Base-by-base conservation (phyloP, 2,888 invertebrate genomes). In the Drosophila sordidapex region DNA sequence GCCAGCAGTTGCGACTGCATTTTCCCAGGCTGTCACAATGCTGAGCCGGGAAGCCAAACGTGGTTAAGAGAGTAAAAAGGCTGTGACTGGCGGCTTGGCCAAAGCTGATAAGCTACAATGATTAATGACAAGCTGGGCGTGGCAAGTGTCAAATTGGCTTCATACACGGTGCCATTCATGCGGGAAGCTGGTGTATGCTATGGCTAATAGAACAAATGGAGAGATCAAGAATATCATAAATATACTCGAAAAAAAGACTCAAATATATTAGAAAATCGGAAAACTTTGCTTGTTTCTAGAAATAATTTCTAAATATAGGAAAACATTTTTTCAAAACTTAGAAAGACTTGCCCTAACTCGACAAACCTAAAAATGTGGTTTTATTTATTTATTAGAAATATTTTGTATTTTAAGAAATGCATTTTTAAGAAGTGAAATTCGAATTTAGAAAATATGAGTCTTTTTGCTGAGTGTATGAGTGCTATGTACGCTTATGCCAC, bases 111-210 rank as follows among this genome's bases (percentile, higher is more conserved):
- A 31, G 59, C 52, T 54, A 83, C 75, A 82, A 85, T 83, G 82
- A 85, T 76, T 81, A 87, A 81, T 85, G 87, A 87, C 87, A 87
- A 46, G 64, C 66, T 79, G 82, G 87, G 87, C 86, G 87, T 87
- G 86, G 61, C 81, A 57, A 59, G 68, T 82, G 87, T 81, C 85
- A 87, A 81, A 79, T 83, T 73, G 73, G 59, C 68, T 74, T 73
- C 70, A 60, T 51, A 56, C 21, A 62, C 64, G 65, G 64, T 68
- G 48, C 33, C 72, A 69, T 69, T 85, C 73, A 84, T 58, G 62
- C 59, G 57, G 73, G 21, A 46, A 38, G 38, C 35, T 46, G 58
- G 21, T 21, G 5, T 21, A 13, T 5, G 21, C 43, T 43, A 6
- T 43, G 43, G 25, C 46, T 46, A 46, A 46, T 46, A 46, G 46